These are phyloP conservation scores for Drosophila melanosoma DNA, from an alignment of 2,888 invertebrate genomes.

Conservation along the genomic window DNA sequence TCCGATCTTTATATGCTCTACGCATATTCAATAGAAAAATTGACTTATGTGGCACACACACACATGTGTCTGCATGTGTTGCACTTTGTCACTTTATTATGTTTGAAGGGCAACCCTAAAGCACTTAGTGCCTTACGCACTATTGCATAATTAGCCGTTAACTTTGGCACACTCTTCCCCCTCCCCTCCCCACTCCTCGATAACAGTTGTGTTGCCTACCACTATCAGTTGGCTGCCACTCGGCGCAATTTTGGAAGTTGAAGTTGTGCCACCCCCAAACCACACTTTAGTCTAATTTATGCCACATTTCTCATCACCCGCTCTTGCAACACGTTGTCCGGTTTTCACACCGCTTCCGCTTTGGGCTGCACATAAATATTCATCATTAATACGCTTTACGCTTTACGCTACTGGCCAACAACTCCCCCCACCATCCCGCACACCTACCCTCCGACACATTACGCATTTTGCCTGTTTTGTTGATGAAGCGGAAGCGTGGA, in stretches of 20 bases:
- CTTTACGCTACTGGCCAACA: slow-evolving; percentile 54
- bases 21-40: slow-evolving; percentile 37
- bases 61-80: neutral
- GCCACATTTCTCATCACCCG: slow-evolving; percentile 60
- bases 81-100: slow-evolving; percentile 27
- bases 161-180: slow-evolving; percentile 32
- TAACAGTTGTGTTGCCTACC: slow-evolving; percentile 21
- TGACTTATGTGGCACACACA: slow-evolving; percentile 34
- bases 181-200: too few relatives aligned
- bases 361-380: slow-evolving; percentile 76
- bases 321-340: slow-evolving; percentile 32
- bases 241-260: slow-evolving; percentile 45
- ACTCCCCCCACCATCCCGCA: neutral
- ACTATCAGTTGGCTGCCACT: slow-evolving; percentile 62
- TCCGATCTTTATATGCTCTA: slow-evolving; percentile 28
- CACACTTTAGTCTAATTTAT: slow-evolving; percentile 79
- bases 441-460: neutral
- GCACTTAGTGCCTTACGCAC: slow-evolving; percentile 58
- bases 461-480: neutral
- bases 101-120: slow-evolving; percentile 32
- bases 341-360: slow-evolving; percentile 62
- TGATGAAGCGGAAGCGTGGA: neutral
- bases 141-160: slow-evolving; percentile 72
- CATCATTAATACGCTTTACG: slow-evolving; percentile 81
- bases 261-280: slow-evolving; percentile 63